Conservation (phyloP, 2,888 invertebrate genomes). For the Cheilosia pagana region DNA sequence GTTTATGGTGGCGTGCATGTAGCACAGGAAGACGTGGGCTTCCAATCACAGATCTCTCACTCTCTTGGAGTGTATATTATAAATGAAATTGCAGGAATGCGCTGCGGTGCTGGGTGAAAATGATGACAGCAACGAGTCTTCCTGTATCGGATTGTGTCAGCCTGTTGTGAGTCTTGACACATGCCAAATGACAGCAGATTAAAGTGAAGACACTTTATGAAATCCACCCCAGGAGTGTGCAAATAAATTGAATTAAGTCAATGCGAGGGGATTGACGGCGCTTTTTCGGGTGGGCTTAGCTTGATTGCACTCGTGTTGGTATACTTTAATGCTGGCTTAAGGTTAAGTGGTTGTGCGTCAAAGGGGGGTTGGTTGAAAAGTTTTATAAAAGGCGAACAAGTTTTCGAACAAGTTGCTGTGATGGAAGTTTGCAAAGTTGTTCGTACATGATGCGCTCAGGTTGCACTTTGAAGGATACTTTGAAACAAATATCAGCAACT, state of each 20-base stretch:
- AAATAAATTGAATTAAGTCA: slow-evolving; percentile 31
- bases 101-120: slow-evolving; percentile 13
- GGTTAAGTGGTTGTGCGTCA: slow-evolving; percentile 33
- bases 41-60: slow-evolving; percentile 33
- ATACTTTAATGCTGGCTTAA: not conserved
- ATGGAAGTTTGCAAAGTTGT: slow-evolving; percentile 1
- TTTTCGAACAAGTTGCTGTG: slow-evolving; percentile 3
- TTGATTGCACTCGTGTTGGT: slow-evolving; percentile 7
- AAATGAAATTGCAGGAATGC: slow-evolving; percentile 14
- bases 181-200: slow-evolving; percentile 14
- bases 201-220: not conserved
- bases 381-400: not conserved
- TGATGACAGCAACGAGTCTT: slow-evolving; percentile 38
- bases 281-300: not conserved
- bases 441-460: not conserved
- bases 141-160: slow-evolving; percentile 51
- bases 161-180: slow-evolving; percentile 23
- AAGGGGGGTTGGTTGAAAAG: not conserved
- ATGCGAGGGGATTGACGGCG: not conserved
- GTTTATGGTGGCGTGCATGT: slow-evolving; percentile 12
- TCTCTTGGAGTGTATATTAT: not conserved
- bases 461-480: slow-evolving; percentile 11
- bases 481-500: not conserved
- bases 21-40: slow-evolving; percentile 52
- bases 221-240: not conserved